Evolutionary conservation across 35 echinoderm and acorn worm genomes (phyloP), one percentile per base, ranked within the genome.

Genomic region (Anneissia japonica): DNA sequence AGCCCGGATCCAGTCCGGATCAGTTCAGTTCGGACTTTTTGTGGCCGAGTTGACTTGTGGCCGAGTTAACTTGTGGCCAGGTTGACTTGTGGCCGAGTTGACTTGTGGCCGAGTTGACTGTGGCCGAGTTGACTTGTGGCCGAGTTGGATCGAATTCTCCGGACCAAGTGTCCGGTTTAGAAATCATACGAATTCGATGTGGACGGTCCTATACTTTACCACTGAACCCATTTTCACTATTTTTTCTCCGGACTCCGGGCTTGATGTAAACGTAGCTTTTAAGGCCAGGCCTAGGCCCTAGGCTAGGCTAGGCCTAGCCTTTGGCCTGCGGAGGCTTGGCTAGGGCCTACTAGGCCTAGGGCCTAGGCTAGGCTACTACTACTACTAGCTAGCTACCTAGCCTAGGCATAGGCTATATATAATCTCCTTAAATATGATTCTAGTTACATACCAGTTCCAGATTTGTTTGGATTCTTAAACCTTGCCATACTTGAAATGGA

Each of bases 401-500:
- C 51, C 19, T 23, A 12, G 19, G 51, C 51, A 9, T 64, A 64
- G 51, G 5, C 51, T 76, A 16, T 7, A 37, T 11, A 0, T 28
- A 17, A 74, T 76, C 21, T 41, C 4, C 0, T 4, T 14, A 7
- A 37, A 43, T 17, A 45, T 46, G 19, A 38, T 45, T 39, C 35
- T 14, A 3, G 51, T 90, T 37, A 30, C 45, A 73, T 97, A 97
- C 94, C 87, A 86, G 46, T 72, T 83, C 90, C 26, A 29, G 94
- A 92, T 73, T 91, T 92, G 31, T 77, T 77, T 32, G 90, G 90
- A 46, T 91, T 90, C 74, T 84, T 97, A 79, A 97, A 97, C 36
- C 94, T 83, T 34, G 94, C 94, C 94, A 97, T 97, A 80, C 94
- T 97, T 34, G 94, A 97, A 73, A 96, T 96, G 4, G 93, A 91